phyloP scores from a whole-genome alignment of 1,140 invertebrate species.

The Procambarus clarkii region DNA sequence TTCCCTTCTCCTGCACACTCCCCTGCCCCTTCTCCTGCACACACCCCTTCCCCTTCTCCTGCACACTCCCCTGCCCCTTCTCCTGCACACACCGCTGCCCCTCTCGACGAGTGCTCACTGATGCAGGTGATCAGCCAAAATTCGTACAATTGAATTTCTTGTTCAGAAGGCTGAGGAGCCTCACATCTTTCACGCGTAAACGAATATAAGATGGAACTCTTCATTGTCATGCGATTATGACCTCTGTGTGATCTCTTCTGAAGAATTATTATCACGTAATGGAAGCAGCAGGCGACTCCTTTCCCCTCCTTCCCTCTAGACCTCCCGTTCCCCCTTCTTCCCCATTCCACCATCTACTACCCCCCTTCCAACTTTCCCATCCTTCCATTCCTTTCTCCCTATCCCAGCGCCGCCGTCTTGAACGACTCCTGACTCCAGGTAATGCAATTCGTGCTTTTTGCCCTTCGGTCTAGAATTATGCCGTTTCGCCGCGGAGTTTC shows the following conservation, averaged over 20 bases:
- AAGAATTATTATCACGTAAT: neutral
- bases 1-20: neutral
- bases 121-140: neutral
- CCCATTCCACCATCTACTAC: neutral
- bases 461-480: neutral
- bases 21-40: neutral
- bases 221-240: neutral
- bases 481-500: neutral
- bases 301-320: too few relatives aligned
- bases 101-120: neutral
- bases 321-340: neutral
- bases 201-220: neutral
- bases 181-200: neutral
- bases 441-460: neutral
- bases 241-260: neutral
- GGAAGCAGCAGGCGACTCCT: too few relatives aligned
- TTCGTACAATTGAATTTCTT: slow-evolving; percentile 11
- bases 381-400: neutral
- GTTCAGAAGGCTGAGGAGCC: neutral
- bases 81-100: neutral
- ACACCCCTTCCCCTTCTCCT: too few relatives aligned
- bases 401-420: neutral
- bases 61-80: too few relatives aligned
- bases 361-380: neutral
- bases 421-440: neutral